These are phyloP conservation scores for Callyntrura guangdongensis DNA, from an alignment of 2,888 invertebrate species.

Conservation along the genomic window DNA sequence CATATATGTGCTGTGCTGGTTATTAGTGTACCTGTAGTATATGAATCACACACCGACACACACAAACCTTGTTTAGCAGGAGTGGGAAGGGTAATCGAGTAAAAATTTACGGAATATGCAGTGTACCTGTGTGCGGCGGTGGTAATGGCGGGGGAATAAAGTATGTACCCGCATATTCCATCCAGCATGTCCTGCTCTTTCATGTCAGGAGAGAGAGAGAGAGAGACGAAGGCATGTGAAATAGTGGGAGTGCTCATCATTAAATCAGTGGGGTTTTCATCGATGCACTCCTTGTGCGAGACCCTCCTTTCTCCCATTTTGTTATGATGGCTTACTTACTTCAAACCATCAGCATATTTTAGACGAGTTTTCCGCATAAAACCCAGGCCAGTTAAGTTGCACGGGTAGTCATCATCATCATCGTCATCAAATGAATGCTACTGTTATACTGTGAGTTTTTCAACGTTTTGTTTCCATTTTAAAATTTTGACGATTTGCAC, in stretches of 20 bases:
- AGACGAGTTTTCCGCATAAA: not conserved
- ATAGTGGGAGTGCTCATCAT: conserved; percentile 33
- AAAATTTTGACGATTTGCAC: too few relatives aligned
- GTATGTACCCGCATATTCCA: too few relatives aligned
- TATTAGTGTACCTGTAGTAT: not conserved
- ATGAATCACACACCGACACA: not conserved
- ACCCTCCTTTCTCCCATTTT: not conserved
- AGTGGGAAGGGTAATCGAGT: conserved; percentile 2
- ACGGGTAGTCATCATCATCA: not conserved
- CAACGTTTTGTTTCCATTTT: too few relatives aligned
- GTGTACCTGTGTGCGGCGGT: conserved; percentile 21
- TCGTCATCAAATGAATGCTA: conserved; percentile 25
- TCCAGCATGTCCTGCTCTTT: not conserved
- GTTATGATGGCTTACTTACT: too few relatives aligned
- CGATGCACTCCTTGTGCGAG: not conserved
- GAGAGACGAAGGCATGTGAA: not conserved
- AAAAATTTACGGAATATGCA: not conserved
- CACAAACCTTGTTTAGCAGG: not conserved
- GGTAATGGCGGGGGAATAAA: not conserved
- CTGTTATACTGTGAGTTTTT: not conserved
- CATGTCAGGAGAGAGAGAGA: not conserved
- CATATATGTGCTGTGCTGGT: not conserved
- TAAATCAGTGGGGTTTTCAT: conserved; percentile 32
- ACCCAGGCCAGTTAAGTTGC: not conserved
- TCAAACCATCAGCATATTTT: not conserved